Conservation (phyloP, 1,140 invertebrate species). For the Danaus melanippus region DNA sequence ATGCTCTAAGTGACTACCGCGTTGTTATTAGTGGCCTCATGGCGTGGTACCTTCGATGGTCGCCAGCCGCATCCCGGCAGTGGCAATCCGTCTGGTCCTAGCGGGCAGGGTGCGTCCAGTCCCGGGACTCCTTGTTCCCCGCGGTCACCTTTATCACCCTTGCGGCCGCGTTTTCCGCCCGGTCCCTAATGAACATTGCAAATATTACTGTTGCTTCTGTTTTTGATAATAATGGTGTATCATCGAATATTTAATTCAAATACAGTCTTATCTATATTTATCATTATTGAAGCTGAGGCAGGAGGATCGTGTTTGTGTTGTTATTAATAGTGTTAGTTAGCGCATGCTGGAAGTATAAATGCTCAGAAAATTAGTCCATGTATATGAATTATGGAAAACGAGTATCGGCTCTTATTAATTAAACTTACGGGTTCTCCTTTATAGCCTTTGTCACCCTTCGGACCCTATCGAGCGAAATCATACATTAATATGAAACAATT, state of each 20-base stretch:
- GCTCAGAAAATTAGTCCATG: conserved; percentile 23
- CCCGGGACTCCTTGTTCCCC: conserved; percentile 97
- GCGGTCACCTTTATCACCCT: conserved; percentile 92
- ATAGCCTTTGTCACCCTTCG: conserved; percentile 89
- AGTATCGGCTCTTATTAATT: conserved; percentile 5
- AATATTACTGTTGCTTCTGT: no score
- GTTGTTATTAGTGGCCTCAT: no score
- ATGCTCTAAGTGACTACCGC: no score
- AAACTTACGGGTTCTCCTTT: conserved; percentile 89
- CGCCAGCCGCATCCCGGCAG: conserved; percentile 95
- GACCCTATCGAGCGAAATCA: conserved; percentile 75
- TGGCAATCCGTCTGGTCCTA: conserved; percentile 94
- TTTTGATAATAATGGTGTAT: no score
- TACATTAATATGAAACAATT: conserved; percentile 20
- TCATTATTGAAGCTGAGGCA: no score
- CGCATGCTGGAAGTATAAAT: conserved; percentile 22
- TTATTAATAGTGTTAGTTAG: conserved; percentile 22
- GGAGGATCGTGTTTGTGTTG: conserved; percentile 6
- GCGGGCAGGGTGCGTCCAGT: conserved; percentile 95
- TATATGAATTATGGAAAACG: conserved; percentile 1
- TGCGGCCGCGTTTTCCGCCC: conserved; percentile 89
- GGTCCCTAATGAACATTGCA: conserved; percentile 76
- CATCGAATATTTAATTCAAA: no score
- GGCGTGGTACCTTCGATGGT: conserved; percentile 79
- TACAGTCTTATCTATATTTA: no score